Percentiles rank a stretch among this genome's conserved stretches.
phyloP scores from a whole-genome alignment of 2,888 invertebrate species.

The Gortyna flavago region DNA sequence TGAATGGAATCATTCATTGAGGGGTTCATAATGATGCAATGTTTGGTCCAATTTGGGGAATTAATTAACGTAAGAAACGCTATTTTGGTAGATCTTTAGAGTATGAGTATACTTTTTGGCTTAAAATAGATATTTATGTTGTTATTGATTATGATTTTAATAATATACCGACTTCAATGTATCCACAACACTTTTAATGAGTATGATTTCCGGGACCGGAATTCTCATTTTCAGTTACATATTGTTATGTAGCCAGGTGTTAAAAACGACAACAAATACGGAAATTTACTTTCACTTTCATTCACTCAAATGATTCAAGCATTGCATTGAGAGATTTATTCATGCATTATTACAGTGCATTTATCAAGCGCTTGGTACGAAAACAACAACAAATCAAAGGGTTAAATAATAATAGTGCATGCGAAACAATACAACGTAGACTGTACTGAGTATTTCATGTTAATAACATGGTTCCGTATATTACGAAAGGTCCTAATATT shows the following conservation, averaged over 20 bases:
- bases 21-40: slow-evolving; percentile 24
- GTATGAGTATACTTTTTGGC: not conserved
- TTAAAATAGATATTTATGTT: not conserved
- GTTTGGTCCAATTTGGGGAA: slow-evolving; percentile 22
- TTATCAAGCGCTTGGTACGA: slow-evolving; percentile 60
- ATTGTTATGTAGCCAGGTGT: slow-evolving; percentile 4
- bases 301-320: slow-evolving; percentile 46
- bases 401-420: slow-evolving; percentile 67
- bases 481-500: not conserved
- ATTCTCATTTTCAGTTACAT: not conserved
- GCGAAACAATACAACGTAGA: slow-evolving; percentile 67
- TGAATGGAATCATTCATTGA: slow-evolving; percentile 42
- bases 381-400: slow-evolving; percentile 68
- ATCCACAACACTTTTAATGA: not conserved
- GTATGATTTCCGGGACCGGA: not conserved
- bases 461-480: slow-evolving; percentile 47
- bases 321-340: slow-evolving; percentile 56
- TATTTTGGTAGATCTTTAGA: not conserved
- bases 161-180: not conserved
- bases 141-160: not conserved
- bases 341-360: slow-evolving; percentile 62
- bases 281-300: no score
- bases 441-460: slow-evolving; percentile 25
- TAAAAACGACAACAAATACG: slow-evolving; percentile 9
- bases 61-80: not conserved